These are phyloP conservation scores for Marmota flaviventris DNA, from an alignment of 2,113 vertebrate genomes.

Conservation along the genomic window DNA sequence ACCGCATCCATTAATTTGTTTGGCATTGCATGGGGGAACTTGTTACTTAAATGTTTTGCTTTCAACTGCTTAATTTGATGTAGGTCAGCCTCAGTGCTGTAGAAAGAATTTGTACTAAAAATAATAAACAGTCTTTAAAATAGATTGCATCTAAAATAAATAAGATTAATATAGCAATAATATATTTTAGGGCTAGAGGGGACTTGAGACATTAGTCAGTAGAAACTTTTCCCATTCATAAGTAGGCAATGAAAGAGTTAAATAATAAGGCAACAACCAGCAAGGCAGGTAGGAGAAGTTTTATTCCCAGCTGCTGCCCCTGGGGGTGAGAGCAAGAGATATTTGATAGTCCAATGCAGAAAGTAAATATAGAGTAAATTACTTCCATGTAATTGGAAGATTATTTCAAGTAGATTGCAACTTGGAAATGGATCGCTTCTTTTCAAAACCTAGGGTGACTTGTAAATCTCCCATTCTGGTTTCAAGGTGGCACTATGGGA, in stretches of 20 bases:
- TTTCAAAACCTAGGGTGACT: slow-evolving; percentile 73
- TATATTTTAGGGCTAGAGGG: not conserved
- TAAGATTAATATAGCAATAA: slow-evolving; percentile 24
- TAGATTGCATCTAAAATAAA: slow-evolving; percentile 35
- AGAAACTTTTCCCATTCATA: not conserved
- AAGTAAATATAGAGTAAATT: slow-evolving; percentile 83
- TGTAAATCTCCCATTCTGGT: slow-evolving; percentile 40
- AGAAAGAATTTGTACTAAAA: slow-evolving; percentile 54
- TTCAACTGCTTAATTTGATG: slow-evolving; percentile 40
- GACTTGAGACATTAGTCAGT: not conserved
- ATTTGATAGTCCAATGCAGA: slow-evolving; percentile 82
- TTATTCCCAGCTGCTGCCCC: slow-evolving; percentile 79
- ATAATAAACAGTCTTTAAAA: slow-evolving; percentile 55
- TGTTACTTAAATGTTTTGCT: slow-evolving; percentile 6
- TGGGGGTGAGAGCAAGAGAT: slow-evolving; percentile 79
- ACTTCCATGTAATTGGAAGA: slow-evolving; percentile 84
- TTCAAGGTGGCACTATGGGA: slow-evolving; percentile 54
- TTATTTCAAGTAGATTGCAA: slow-evolving; percentile 82
- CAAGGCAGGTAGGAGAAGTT: slow-evolving; percentile 67
- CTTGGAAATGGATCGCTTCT: slow-evolving; percentile 80
- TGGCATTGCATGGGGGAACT: not conserved
- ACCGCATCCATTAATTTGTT: not conserved
- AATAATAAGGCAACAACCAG: slow-evolving; percentile 54
- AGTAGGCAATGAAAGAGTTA: slow-evolving; percentile 69
- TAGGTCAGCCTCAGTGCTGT: not conserved